A percentile compares a stretch with the other conserved stretches of the same genome.
Conservation (phyloP, 1,140 invertebrate genomes). For the Drosophila nigrodunni region DNA sequence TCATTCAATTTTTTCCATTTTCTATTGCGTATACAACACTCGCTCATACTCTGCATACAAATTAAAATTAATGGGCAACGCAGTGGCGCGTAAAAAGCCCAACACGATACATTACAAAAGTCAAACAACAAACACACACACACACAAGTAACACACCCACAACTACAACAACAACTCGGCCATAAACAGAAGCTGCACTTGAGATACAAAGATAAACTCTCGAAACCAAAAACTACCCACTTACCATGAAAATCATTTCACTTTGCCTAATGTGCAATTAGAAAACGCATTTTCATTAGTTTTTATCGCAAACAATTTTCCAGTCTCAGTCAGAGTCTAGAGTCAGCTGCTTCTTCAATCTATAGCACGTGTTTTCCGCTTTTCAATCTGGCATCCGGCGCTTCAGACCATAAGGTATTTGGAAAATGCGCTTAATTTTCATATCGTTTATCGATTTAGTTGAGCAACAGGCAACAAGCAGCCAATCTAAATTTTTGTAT, state of each 20-base stretch:
- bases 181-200: constrained; percentile 82
- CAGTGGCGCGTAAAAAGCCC: constrained; percentile 78
- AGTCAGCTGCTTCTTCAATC: constrained; percentile 45
- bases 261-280: constrained; percentile 84
- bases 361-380: constrained; percentile 41
- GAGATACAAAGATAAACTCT: constrained; percentile 40
- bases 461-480: background rate
- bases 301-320: constrained; percentile 77
- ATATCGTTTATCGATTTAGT: constrained; percentile 47
- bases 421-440: constrained; percentile 62
- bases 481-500: constrained; percentile 17
- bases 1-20: constrained; percentile 23
- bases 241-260: constrained; percentile 73
- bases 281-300: constrained; percentile 84
- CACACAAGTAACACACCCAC: constrained; percentile 33
- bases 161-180: constrained; percentile 16
- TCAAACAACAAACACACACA: constrained; percentile 21
- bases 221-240: constrained; percentile 32
- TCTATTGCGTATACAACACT: constrained; percentile 29
- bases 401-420: constrained; percentile 16
- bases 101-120: constrained; percentile 63
- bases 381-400: constrained; percentile 56
- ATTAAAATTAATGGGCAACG: constrained; percentile 80
- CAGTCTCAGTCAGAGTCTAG: constrained; percentile 27
- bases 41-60: constrained; percentile 58